A percentile compares a stretch with the other conserved stretches of the same genome.
Evolutionary conservation across 64 coral and sea anemone species (phyloP).

Genomic region (Dendronephthya gigantea): DNA sequence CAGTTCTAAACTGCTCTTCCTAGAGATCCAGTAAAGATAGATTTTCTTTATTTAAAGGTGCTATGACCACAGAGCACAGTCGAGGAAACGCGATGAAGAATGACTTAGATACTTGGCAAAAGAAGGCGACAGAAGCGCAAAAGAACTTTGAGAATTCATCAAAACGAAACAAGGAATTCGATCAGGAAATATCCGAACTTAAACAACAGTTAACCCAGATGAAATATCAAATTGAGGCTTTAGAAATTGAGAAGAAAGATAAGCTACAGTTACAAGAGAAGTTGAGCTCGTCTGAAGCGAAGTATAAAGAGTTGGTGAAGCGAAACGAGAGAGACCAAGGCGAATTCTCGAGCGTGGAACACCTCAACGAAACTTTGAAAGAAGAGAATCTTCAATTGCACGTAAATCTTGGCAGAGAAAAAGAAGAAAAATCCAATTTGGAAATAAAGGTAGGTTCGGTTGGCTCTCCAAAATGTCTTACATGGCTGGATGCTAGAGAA

Average conservation of each 20-base stretch:
- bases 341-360: background rate
- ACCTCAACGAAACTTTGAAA: background rate
- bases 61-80: background rate
- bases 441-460: background rate
- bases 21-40: no score
- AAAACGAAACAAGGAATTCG: background rate
- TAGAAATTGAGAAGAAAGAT: background rate
- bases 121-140: background rate
- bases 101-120: background rate
- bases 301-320: background rate
- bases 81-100: background rate
- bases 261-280: background rate
- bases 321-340: background rate
- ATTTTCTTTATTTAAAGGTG: background rate
- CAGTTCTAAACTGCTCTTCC: no score
- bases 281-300: background rate
- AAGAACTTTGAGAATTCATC: background rate
- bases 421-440: background rate
- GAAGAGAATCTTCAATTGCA: background rate
- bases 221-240: background rate
- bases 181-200: background rate
- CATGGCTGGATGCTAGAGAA: no score
- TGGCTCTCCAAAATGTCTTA: no score
- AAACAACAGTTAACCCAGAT: background rate
- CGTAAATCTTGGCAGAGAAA: background rate